These are phyloP conservation scores for Notocelia uddmanniana DNA, from an alignment of 2,888 invertebrate species.

Conservation along the genomic window DNA sequence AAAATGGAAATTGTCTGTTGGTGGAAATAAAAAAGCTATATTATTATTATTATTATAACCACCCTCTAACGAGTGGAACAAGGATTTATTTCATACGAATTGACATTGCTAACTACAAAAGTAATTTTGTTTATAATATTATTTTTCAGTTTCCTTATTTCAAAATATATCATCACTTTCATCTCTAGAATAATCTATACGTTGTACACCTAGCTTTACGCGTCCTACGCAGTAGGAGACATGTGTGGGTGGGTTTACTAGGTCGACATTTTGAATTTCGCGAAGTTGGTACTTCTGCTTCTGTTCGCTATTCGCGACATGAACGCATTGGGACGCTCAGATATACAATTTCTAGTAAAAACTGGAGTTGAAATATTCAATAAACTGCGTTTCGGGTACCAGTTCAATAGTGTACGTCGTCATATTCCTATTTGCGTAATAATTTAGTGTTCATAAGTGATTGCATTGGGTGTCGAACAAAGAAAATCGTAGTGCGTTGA, in stretches of 20 bases:
- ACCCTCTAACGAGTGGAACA: no score
- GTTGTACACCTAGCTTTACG: conserved; percentile 46
- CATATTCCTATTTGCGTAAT: conserved; percentile 64
- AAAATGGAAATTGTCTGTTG: not conserved
- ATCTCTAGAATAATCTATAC: not conserved
- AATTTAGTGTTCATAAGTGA: conserved; percentile 75
- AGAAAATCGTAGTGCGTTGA: conserved; percentile 78
- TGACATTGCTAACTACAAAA: no score
- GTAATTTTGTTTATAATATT: no score
- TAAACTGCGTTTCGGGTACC: conserved; percentile 68
- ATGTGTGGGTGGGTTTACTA: conserved; percentile 61
- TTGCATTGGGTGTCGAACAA: conserved; percentile 80
- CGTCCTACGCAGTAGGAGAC: conserved; percentile 47
- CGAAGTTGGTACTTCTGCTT: conserved; percentile 76
- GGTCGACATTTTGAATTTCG: conserved; percentile 60
- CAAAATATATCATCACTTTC: not conserved
- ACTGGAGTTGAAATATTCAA: conserved; percentile 73
- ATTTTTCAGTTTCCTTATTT: not conserved
- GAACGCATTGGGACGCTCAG: conserved; percentile 84
- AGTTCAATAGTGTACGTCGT: conserved; percentile 62
- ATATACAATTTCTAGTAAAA: conserved; percentile 82
- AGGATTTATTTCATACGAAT: not conserved
- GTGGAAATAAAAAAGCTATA: no score
- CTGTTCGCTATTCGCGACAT: conserved; percentile 80
- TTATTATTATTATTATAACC: not conserved